Evolutionary conservation across 2,797 vertebrate species (phyloP), one percentile per base, ranked within the genome.

Genomic region (Gymnoscopelus microlampas): DNA sequence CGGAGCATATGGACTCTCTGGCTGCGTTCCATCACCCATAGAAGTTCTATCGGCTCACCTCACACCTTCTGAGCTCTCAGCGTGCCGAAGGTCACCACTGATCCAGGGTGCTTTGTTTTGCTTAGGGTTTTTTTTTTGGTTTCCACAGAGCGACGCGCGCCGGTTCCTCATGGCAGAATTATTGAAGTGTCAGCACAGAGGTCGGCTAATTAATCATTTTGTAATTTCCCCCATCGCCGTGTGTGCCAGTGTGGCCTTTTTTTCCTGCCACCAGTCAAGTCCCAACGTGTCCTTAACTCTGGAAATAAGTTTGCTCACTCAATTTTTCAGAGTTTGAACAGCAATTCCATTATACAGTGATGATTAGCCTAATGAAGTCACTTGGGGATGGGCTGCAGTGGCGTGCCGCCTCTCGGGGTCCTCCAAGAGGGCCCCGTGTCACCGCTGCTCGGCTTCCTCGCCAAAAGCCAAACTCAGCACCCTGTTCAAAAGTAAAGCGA

Each of bases 351-450:
- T 80, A 86, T 83, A 44, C 39, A 74, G 61, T 71, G 68, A 76
- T 82, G 70, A 87, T 86, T 74, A 85, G 78, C 59, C 76, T 85
- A 86, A 88, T 86, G 71, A 86, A 84, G 87, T 74, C 79, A 77
- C 78, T 61, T 68, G 79, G 74, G 82, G 71, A 65, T 62, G 26
- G 78, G 71, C 59, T 63, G 14, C 32, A 44, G 11, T 63, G 47
- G 71, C 64, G 66, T 15, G 19, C 9, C 68, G 74, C 63, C 57
- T 47, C 15, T 58, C 3, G 8, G 53, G 32, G 49, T 63, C 60
- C 62, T 64, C n/a, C 32, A 63, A 44, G 76, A 60, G 47, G 55
- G 62, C 73, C 14, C 53, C 11, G 53, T 26, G 71, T 53, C 76
- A 50, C 65, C 23, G 70, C 70, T 39, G 70, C 55, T 62, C 56